phyloP scores from a whole-genome alignment of 1,140 invertebrate genomes.

The Zaprionus ghesquierei region DNA sequence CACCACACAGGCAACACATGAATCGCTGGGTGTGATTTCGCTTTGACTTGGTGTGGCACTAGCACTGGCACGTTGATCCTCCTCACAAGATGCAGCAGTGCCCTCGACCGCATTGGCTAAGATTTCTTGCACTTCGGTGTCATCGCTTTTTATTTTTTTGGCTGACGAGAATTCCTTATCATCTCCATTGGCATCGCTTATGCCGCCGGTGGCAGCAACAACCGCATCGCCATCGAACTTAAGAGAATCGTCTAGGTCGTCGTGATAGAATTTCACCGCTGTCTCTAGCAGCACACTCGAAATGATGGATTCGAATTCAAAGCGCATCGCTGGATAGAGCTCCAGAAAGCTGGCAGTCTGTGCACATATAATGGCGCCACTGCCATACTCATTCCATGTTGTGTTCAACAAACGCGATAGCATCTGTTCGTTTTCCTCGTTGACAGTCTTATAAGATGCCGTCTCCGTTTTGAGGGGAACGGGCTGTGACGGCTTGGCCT shows the following conservation, averaged over 20 bases:
- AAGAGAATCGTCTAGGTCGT: conserved; percentile 66
- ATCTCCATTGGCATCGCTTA: conserved; percentile 12
- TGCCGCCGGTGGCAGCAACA: background rate
- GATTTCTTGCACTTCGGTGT: conserved; percentile 76
- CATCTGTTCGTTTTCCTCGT: conserved; percentile 84
- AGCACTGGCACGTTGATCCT: conserved; percentile 18
- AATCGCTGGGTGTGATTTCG: conserved; percentile 28
- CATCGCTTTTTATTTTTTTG: conserved; percentile 81
- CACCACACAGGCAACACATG: conserved; percentile 24
- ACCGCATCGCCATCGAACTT: conserved; percentile 3
- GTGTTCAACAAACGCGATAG: conserved; percentile 85
- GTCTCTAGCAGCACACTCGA: conserved; percentile 87
- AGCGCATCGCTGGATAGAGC: conserved; percentile 59
- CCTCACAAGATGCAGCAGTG: conserved; percentile 24
- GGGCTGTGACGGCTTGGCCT: conserved; percentile 83
- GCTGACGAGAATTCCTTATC: conserved; percentile 73
- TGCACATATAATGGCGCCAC: conserved; percentile 85
- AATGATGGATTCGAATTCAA: conserved; percentile 83
- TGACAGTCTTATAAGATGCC: conserved; percentile 52
- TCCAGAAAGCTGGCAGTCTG: conserved; percentile 84
- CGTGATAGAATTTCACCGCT: conserved; percentile 84
- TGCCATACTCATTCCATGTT: conserved; percentile 85
- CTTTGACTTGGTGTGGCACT: conserved; percentile 26
- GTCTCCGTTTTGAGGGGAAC: conserved; percentile 71
- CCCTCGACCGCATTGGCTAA: conserved; percentile 62